Evolutionary conservation across 1,140 invertebrate species (phyloP).

Genomic region (Zaprionus capensis): DNA sequence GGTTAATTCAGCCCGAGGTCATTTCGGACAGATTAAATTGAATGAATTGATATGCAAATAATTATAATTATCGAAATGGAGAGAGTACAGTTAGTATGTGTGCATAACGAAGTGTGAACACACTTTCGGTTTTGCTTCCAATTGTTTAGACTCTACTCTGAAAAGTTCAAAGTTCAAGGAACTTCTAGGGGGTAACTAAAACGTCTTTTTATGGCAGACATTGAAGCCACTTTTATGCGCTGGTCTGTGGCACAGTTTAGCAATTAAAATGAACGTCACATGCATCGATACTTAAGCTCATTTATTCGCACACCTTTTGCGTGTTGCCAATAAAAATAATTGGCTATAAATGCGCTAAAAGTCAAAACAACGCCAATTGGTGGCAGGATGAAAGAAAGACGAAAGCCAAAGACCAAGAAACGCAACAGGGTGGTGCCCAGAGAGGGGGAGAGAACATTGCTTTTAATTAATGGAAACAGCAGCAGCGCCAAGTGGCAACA

Average conservation of each 20-base stretch:
- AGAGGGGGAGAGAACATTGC: conserved; percentile 50
- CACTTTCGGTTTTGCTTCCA: too few species aligned
- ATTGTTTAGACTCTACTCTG: not conserved
- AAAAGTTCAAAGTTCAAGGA: not conserved
- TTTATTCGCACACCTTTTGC: conserved; percentile 71
- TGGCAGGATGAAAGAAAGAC: conserved; percentile 7
- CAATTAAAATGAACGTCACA: conserved; percentile 43
- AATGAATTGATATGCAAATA: not conserved
- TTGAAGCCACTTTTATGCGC: not conserved
- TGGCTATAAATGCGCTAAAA: conserved; percentile 76
- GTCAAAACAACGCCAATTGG: conserved; percentile 70
- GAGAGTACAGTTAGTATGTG: not conserved
- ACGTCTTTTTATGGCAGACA: not conserved
- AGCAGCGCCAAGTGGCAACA: conserved; percentile 27
- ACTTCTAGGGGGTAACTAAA: not conserved
- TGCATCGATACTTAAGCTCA: conserved; percentile 55
- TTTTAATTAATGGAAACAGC: conserved; percentile 73
- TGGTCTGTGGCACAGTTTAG: conserved; percentile 1
- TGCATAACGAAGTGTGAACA: too few species aligned
- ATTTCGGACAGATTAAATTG: conserved; percentile 13
- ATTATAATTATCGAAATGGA: conserved; percentile 1
- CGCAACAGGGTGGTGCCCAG: not conserved
- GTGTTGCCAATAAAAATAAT: conserved; percentile 72
- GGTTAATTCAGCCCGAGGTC: not conserved
- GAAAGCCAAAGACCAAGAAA: not conserved